A percentile compares a stretch with the other conserved stretches of the same genome.
Conservation (phyloP, 2,113 vertebrate species). For the Calonectris borealis region DNA sequence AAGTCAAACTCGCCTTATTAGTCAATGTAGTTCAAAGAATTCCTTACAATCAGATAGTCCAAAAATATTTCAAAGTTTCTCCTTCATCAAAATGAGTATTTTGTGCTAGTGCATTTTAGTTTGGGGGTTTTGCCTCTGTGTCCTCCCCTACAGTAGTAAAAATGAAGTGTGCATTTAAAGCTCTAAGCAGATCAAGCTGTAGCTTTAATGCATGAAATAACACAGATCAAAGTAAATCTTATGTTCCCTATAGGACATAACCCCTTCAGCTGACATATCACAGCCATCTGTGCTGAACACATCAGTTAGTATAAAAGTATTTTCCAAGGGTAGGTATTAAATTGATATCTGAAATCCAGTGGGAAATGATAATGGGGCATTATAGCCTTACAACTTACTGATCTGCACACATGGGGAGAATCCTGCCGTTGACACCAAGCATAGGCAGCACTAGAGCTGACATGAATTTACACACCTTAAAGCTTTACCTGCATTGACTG, state of each 20-base stretch:
- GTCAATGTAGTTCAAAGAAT: neutral
- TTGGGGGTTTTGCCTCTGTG: neutral
- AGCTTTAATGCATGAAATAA: neutral
- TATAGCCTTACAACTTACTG: fast-evolving
- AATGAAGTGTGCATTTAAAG: neutral
- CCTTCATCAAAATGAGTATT: neutral
- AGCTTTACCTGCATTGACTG: neutral
- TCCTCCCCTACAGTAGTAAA: neutral
- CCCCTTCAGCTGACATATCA: neutral
- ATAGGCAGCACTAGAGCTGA: neutral
- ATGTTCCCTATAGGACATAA: neutral
- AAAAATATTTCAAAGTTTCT: neutral
- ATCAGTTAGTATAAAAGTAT: neutral
- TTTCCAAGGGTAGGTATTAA: neutral
- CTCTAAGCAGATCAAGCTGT: neutral
- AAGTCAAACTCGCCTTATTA: neutral
- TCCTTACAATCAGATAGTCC: neutral
- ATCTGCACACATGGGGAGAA: neutral
- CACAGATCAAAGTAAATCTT: neutral
- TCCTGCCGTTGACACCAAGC: neutral
- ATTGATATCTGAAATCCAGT: neutral
- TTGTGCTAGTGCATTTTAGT: neutral
- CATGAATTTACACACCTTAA: neutral
- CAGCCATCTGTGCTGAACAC: neutral
- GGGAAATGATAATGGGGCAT: neutral